Evolutionary conservation across 2,797 vertebrate species (phyloP).

Genomic region (Myotis findleyi): DNA sequence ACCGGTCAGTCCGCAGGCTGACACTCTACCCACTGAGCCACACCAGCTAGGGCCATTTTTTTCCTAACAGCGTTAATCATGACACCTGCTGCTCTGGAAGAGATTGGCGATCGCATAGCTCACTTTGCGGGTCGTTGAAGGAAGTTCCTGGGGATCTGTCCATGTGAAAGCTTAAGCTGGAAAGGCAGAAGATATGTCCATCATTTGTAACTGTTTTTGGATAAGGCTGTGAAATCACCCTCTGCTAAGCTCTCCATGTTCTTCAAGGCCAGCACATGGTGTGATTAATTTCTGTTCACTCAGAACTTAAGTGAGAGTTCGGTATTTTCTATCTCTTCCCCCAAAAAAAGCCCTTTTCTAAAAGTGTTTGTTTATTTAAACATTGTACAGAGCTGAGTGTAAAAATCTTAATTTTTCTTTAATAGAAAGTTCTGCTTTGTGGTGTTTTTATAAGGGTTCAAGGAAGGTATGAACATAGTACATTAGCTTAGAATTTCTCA

Average conservation of each 20-base stretch:
- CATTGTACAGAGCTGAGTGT: background rate
- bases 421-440: background rate
- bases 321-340: background rate
- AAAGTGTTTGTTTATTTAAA: background rate
- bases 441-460: background rate
- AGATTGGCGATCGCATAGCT: background rate
- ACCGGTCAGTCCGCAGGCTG: too few relatives aligned
- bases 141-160: background rate
- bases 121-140: background rate
- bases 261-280: background rate
- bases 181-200: accelerated
- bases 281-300: background rate
- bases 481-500: background rate
- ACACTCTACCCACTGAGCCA: too few relatives aligned
- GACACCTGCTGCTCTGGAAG: too few relatives aligned
- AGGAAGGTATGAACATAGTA: background rate
- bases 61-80: accelerated
- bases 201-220: background rate
- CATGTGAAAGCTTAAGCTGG: background rate
- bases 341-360: background rate
- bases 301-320: background rate
- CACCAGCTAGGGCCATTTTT: too few relatives aligned
- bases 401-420: background rate
- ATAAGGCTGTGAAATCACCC: accelerated
- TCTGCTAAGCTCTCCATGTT: background rate